Evolutionary conservation across 2,797 vertebrate species (phyloP), one percentile per base, ranked within the genome.

Genomic region (Bradypodion pumilum): DNA sequence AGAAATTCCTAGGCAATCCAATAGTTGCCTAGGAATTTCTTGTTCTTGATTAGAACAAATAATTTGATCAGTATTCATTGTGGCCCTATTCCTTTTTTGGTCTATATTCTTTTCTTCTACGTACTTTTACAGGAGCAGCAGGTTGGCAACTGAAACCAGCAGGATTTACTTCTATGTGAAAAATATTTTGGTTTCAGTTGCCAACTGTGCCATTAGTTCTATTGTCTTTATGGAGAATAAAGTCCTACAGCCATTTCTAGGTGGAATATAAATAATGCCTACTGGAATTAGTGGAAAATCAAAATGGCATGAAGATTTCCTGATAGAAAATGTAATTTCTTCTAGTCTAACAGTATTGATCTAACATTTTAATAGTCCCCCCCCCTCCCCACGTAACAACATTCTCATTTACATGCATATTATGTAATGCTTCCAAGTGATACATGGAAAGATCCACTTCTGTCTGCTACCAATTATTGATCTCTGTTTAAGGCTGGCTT

Each of bases 381-480:
- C 85, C 90, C 70, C n/a, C n/a, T n/a, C n/a, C n/a, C n/a, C n/a
- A 91, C 90, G 85, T 93, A 91, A 92, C 90, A 91, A 6, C 73
- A 86, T 79, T 91, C 78, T 94, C 49, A 94, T 94, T 93, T 95
- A 84, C 87, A 95, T 95, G 74, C 76, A 95, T 92, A 91, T 91
- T 93, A 81, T 89, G 75, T 89, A 93, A 89, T 90, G 85, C 88
- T 92, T 95, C 86, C 85, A 92, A 93, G 89, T 95, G 85, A 91
- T 93, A 90, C 84, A 94, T 91, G 77, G 86, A 87, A 86, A 93
- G 91, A 84, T 93, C 84, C 83, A 89, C 72, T 78, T 91, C 87
- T 93, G 85, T 73, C 79, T 92, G 90, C 89, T 93, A 52, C 89
- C 91, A 91, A 91, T 93, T 94, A 94, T 93, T 92, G 92, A 94